Base-by-base conservation (phyloP, 2,113 vertebrate species). In the Hippocampus mohnikei region DNA sequence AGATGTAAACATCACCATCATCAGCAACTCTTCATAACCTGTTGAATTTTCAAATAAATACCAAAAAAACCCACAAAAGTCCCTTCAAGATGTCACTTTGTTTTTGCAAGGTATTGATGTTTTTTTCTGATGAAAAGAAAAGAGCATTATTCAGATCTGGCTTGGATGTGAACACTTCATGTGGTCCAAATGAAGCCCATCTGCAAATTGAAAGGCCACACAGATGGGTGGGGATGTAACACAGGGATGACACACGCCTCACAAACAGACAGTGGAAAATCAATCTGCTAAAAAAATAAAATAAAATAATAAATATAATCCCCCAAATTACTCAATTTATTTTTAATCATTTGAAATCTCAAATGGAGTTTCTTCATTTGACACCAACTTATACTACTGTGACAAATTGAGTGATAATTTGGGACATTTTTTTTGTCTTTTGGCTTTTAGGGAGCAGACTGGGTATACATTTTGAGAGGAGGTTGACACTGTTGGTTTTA, bases 381-480 rank as follows among this genome's bases (percentile, higher is more conserved):
- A 52, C 50, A 52, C 20, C 18, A 16, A 48, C 1, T 18, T 56
- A 58, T 11, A 56, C 53, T 4, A 56, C 8, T 56, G 21, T 56
- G 53, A 53, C 8, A 1, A 8, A 2, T 56, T 11, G 55, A 5
- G n/a, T 13, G 11, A 58, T 58, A 55, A 21, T 23, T 55, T 58
- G 16, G 55, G 12, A 25, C 25, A 58, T 27, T 58, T 80, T 83
- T 29, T 33, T 48, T 61, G 1, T 10, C 11, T 56, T 68, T 15
- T 8, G 13, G 4, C 33, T 37, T 37, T 6, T 37, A 6, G 42
- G 70, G 60, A 60, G 77, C 64, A 67, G 68, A 71, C 68, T 67
- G 46, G 53, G 71, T 55, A 55, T n/a, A 76, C 77, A 71, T 87
- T 87, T 89, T 74, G 41, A 68, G 74, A 77, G 16, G 0, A 40